Conservation (phyloP, 1,140 invertebrate species). For the Drosophila lacteicornis region DNA sequence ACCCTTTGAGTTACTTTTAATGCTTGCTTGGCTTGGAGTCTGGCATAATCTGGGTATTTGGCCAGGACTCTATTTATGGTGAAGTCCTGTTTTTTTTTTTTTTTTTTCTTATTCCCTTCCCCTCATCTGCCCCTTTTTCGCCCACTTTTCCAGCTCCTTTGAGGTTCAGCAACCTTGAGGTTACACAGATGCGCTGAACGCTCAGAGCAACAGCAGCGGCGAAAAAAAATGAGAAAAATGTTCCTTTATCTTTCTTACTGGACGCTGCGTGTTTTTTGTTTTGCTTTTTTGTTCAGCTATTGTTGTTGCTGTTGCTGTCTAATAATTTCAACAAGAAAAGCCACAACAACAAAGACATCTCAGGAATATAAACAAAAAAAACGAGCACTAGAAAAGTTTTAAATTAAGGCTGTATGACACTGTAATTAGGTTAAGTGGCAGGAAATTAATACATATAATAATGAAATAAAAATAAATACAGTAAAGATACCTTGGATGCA, state of each 20-base stretch:
- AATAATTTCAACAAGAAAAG: constrained; percentile 37
- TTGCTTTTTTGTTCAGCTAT: not conserved
- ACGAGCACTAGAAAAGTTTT: constrained; percentile 28
- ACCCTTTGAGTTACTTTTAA: not conserved
- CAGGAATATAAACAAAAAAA: constrained; percentile 8
- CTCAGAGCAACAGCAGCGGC: constrained; percentile 30
- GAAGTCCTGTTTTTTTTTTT: constrained; percentile 40
- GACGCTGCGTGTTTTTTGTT: constrained; percentile 50
- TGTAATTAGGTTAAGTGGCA: not conserved
- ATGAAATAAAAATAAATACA: no score
- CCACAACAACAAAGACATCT: constrained; percentile 50
- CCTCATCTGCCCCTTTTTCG: not conserved
- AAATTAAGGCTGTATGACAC: constrained; percentile 18
- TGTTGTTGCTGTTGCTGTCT: constrained; percentile 50
- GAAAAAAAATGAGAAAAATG: constrained; percentile 12
- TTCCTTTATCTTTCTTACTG: constrained; percentile 55
- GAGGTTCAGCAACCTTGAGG: constrained; percentile 73
- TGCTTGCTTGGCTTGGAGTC: not conserved
- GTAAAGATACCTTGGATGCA: no score
- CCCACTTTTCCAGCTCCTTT: constrained; percentile 19
- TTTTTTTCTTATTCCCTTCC: not conserved
- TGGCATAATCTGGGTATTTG: constrained; percentile 35
- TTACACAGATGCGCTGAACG: constrained; percentile 44
- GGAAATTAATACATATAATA: not conserved
- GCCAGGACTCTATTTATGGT: constrained; percentile 65